Base-by-base conservation (phyloP, 2,888 invertebrate genomes). In the Meiosimyza decipiens region DNA sequence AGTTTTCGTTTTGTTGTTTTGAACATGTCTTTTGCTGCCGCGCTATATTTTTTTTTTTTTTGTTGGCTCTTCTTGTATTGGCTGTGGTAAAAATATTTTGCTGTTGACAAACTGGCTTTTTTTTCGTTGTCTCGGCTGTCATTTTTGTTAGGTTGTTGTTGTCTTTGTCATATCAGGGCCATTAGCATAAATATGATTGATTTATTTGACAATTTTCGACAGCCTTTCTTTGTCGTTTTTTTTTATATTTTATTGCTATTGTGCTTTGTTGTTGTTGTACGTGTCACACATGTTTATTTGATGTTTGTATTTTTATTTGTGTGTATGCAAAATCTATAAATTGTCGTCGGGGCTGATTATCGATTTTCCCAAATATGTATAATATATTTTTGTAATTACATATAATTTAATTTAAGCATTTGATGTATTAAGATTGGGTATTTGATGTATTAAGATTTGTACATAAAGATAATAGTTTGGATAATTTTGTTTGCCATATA, bases 121-220 rank as follows among this genome's bases (percentile, higher is more conserved):
- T 52, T 52, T 1, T 7, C 28, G 22, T 11, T 40, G 16, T 7
- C n/a, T 57, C 33, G 7, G 16, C 3, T 51, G 40, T 52, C 28
- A 33, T 9, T n/a, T 2, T 18, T 18, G 18, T 1, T 28, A 9
- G 13, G 65, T 15, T 52, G 50, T 11, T 60, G 47, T 47, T 65
- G 55, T 33, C 63, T 49, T 18, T n/a, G 12, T 67, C 67, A 75
- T 77, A 76, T 74, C 82, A 81, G 77, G 79, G 80, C 78, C 80
- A 79, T 82, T 81, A 77, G 75, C 78, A 83, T 84, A 81, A 83
- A 82, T 82, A 82, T 84, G 84, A 84, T 79, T 83, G 85, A 83
- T 83, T 83, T 83, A 83, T 84, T 81, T 80, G 85, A 83, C 85
- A 82, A 80, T 80, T 82, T 81, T 81, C 79, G 80, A 82, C 81